A percentile compares a stretch with the other conserved stretches of the same genome.
Conservation (phyloP, 2,888 invertebrate species). For the Neoaliturus tenellus region DNA sequence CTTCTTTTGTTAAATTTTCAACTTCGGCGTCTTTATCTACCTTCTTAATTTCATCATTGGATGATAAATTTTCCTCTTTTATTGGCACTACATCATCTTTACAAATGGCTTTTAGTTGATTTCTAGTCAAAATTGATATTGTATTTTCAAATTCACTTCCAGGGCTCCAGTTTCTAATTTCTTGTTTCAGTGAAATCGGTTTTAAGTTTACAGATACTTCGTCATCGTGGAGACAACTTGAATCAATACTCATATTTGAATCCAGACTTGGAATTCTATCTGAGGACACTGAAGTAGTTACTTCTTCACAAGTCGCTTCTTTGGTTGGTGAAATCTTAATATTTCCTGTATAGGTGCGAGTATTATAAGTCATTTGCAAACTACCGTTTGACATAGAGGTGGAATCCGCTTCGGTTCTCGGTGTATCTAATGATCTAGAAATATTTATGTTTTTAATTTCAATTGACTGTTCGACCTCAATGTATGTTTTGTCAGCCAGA, state of each 20-base stretch:
- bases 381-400: slow-evolving; percentile 46
- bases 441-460: slow-evolving; percentile 46
- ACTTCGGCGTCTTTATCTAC: neutral
- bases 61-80: neutral
- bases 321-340: slow-evolving; percentile 24
- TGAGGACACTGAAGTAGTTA: slow-evolving; percentile 13
- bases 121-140: slow-evolving; percentile 54
- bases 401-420: slow-evolving; percentile 49
- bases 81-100: slow-evolving; percentile 40
- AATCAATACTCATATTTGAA: neutral
- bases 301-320: slow-evolving; percentile 19
- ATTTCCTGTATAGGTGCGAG: slow-evolving; percentile 22
- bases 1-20: neutral
- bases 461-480: slow-evolving; percentile 36
- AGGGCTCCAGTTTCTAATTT: neutral
- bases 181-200: neutral
- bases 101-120: slow-evolving; percentile 52
- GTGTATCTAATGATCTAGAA: slow-evolving; percentile 13
- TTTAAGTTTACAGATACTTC: slow-evolving; percentile 17
- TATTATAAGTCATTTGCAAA: slow-evolving; percentile 21
- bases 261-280: neutral
- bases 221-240: slow-evolving; percentile 8
- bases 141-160: slow-evolving; percentile 47
- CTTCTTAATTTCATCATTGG: neutral
- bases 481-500: slow-evolving; percentile 5